Evolutionary conservation across 2,888 invertebrate genomes (phyloP), one percentile per base, ranked within the genome.

Genomic region (Cerceris ruficornis): DNA sequence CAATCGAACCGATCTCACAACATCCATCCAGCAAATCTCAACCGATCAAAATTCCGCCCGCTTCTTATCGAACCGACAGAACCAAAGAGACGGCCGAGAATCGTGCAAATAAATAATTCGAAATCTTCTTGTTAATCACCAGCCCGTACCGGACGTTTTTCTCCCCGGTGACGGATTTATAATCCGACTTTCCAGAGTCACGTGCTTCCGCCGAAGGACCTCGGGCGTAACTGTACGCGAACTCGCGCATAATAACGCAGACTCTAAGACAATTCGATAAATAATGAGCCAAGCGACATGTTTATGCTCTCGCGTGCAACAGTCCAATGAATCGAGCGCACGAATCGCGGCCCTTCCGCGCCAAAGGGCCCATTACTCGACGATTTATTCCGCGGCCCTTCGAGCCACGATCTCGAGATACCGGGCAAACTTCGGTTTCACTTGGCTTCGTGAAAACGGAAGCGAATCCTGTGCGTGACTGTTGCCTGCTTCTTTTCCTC

Each of bases 181-280:
- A 60, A 71, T 72, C 55, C 28, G 43, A 39, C 7, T 28, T 6
- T 28, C 6, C 49, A n/a, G 17, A 50, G 71, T 74, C 64, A 75
- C 71, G 72, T 69, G 75, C 65, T 73, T 55, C 74, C 61, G 76
- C 14, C 58, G 46, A 71, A 64, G 43, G 39, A 42, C 83, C 43
- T 15, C 13, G n/a, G 58, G 59, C 77, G 67, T 50, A 75, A 83
- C 68, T 54, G 64, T 62, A 50, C 67, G 71, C 59, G 76, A 54
- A 65, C 66, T 71, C 52, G 70, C 64, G 69, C 73, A 69, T 78
- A 82, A 82, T 57, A 65, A 59, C 70, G 41, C 74, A 49, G 62
- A 67, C 50, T 52, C 77, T 85, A 85, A 89, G 87, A 88, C 89
- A 89, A 88, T 90, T 87, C 88, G 83, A 90, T 90, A 90, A 90